Base-by-base conservation (phyloP, 1,140 invertebrate genomes). In the Nomia melanderi region DNA sequence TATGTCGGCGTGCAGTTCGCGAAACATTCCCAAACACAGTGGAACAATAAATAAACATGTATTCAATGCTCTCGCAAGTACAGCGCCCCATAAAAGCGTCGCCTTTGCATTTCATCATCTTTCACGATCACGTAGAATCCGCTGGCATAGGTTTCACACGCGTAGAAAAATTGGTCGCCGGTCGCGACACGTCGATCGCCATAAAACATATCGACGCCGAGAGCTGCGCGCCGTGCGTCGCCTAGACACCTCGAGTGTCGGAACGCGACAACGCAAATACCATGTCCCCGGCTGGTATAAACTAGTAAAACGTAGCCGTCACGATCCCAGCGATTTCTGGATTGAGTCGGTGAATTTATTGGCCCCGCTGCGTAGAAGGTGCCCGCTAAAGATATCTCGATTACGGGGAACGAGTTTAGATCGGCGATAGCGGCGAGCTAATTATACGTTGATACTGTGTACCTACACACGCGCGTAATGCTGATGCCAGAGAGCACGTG, bases 361-460 rank as follows among this genome's bases (percentile, higher is more conserved):
- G 74, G 53, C 47, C 31, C 0, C 11, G 27, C 11, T 41, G 27
- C 25, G 8, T 14, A 20, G 3, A 2, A 14, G 8, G 9, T 7
- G 8, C 3, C 44, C 33, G 20, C 1, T 33, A 27, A n/a, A n/a
- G 63, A 81, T 63, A 74, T 81, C 79, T 81, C 69, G 79, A 81
- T 78, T 65, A 57, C 47, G 41, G 59, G 47, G 75, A 81, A 78
- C 69, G 5, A 81, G 63, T 67, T 69, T 59, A 59, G 65, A 70
- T 66, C 62, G 17, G 25, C 23, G 39, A 77, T 77, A 79, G 50
- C 67, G 59, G 67, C 62, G 31, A 54, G 81, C 73, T 84, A 84
- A 84, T 84, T 84, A 83, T 83, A 82, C 65, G 33, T 66, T 60
- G 64, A 50, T 81, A 54, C 23, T n/a, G n/a, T n/a, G n/a, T n/a